phyloP scores from a whole-genome alignment of 2,888 invertebrate genomes.

The Amiota mariae region DNA sequence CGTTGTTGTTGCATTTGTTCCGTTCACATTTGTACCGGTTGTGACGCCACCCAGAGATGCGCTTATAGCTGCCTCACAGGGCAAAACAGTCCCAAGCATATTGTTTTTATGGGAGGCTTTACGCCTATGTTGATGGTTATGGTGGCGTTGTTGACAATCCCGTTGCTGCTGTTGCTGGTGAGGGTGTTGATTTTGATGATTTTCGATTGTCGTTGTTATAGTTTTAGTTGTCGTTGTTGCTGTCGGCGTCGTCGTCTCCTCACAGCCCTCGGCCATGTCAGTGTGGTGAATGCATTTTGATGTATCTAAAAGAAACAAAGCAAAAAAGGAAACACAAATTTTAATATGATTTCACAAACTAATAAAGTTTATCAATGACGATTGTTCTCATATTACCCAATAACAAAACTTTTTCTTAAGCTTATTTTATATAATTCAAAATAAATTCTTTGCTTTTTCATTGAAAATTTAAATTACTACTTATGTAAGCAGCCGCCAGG shows the following conservation, averaged over 20 bases:
- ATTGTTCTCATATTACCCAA: no score
- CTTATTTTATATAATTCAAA: no score
- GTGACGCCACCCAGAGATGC: slow-evolving; percentile 67
- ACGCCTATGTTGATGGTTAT: slow-evolving; percentile 32
- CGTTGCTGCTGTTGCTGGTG: slow-evolving; percentile 48
- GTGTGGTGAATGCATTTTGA: slow-evolving; percentile 75
- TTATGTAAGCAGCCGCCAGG: neutral
- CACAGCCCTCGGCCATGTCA: slow-evolving; percentile 85
- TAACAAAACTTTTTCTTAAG: no score
- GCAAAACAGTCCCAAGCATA: slow-evolving; percentile 74
- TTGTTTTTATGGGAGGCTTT: slow-evolving; percentile 48
- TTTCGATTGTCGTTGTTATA: neutral
- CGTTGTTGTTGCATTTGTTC: slow-evolving; percentile 34
- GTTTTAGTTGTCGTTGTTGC: slow-evolving; percentile 1
- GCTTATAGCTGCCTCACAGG: slow-evolving; percentile 73
- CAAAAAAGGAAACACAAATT: neutral
- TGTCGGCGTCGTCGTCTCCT: slow-evolving; percentile 73
- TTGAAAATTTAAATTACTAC: neutral
- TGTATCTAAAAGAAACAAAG: slow-evolving; percentile 74
- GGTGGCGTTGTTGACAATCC: slow-evolving; percentile 59
- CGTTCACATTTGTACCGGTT: slow-evolving; percentile 37
- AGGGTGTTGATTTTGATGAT: neutral
- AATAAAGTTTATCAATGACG: no score
- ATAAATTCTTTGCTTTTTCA: no score
- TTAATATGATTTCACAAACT: no score